phyloP scores from a whole-genome alignment of 2,797 vertebrate species.

The Adelosebastes latens region DNA sequence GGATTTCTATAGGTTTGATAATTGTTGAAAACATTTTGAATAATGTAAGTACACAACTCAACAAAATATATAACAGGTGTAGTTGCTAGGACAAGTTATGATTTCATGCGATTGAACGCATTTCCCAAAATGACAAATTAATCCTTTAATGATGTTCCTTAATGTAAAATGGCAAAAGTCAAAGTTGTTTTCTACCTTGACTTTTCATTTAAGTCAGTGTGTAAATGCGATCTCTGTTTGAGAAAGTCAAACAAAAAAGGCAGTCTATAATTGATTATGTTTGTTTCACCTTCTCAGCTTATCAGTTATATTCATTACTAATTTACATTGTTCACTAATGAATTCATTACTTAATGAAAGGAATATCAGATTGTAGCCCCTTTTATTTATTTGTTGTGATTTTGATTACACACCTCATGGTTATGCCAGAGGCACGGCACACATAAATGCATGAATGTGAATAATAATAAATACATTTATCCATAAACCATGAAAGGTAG shows the following conservation, averaged over 20 bases:
- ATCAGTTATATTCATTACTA: constrained; percentile 24
- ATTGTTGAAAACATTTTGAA: neutral
- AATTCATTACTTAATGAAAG: constrained; percentile 12
- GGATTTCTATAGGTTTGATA: neutral
- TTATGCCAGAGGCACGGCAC: constrained; percentile 3
- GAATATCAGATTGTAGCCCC: neutral
- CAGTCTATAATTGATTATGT: constrained; percentile 2
- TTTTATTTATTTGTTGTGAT: constrained; percentile 22
- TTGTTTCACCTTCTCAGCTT: constrained; percentile 7
- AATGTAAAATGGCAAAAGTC: neutral
- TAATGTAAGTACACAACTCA: neutral
- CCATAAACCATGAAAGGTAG: neutral
- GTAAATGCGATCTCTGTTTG: neutral
- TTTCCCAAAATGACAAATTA: neutral
- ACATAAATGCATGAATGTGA: constrained; percentile 1
- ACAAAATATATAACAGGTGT: neutral
- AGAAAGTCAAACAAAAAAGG: neutral
- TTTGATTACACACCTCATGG: constrained; percentile 23
- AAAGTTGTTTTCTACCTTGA: neutral
- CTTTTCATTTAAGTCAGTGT: neutral
- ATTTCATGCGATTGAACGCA: neutral
- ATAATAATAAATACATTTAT: constrained; percentile 1
- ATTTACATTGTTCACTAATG: constrained; percentile 19
- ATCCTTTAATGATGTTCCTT: neutral
- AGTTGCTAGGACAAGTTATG: neutral